Evolutionary conservation across 1,140 invertebrate genomes (phyloP).

Genomic region (Tetramorium simillimum): DNA sequence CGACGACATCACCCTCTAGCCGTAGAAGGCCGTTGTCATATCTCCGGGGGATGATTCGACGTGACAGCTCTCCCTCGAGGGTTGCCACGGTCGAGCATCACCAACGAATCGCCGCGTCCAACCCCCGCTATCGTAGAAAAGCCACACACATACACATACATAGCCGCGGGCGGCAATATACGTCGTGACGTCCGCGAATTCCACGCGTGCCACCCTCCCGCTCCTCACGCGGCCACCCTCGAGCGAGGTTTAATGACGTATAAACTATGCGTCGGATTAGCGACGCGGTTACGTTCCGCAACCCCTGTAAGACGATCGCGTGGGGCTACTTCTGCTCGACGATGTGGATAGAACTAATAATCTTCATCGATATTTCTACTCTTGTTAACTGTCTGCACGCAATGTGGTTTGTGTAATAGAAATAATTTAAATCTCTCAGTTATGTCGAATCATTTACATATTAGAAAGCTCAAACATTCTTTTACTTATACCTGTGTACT

Average conservation of each 20-base stretch:
- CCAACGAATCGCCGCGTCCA: slow-evolving; percentile 47
- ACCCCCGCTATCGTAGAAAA: slow-evolving; percentile 59
- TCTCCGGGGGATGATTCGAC: slow-evolving; percentile 82
- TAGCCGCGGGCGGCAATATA: slow-evolving; percentile 79
- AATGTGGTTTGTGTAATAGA: background rate
- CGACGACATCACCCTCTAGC: slow-evolving; percentile 70
- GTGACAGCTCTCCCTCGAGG: slow-evolving; percentile 81
- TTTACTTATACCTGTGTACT: background rate
- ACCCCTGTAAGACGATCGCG: slow-evolving; percentile 62
- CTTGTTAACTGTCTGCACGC: background rate
- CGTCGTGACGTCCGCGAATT: slow-evolving; percentile 83
- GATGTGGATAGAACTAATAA: slow-evolving; percentile 54
- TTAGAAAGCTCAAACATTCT: background rate
- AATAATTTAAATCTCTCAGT: background rate
- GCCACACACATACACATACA: slow-evolving; percentile 46
- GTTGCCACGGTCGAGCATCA: slow-evolving; percentile 70
- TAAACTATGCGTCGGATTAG: slow-evolving; percentile 85
- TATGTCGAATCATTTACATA: background rate
- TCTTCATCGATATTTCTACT: slow-evolving; percentile 21
- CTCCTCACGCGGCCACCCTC: slow-evolving; percentile 64
- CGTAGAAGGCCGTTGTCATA: slow-evolving; percentile 79
- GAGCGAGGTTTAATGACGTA: slow-evolving; percentile 84
- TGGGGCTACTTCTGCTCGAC: slow-evolving; percentile 66
- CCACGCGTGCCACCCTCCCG: slow-evolving; percentile 78
- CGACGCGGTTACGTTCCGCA: slow-evolving; percentile 71